phyloP scores from a whole-genome alignment of 2,797 vertebrate genomes.

The Monodelphis domestica region DNA sequence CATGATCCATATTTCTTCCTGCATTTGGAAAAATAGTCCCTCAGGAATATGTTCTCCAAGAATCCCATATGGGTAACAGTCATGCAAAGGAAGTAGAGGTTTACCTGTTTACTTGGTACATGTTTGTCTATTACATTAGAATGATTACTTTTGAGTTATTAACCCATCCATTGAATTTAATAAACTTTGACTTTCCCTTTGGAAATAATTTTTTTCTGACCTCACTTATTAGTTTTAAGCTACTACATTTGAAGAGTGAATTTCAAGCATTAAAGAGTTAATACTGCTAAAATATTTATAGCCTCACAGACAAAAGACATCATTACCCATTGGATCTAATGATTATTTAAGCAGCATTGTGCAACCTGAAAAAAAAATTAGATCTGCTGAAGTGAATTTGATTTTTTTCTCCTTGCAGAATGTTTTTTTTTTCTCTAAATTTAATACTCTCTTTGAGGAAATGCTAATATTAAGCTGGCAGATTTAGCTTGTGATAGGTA shows the following conservation, averaged over 20 bases:
- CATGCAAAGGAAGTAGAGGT: not conserved
- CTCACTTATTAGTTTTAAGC: not conserved
- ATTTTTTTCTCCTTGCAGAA: conserved; percentile 16
- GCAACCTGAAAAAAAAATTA: conserved; percentile 36
- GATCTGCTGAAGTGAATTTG: not conserved
- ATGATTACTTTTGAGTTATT: conserved; percentile 69
- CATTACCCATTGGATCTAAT: conserved; percentile 26
- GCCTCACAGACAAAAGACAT: conserved; percentile 7
- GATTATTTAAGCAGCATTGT: conserved; percentile 30
- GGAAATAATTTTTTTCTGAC: conserved; percentile 61
- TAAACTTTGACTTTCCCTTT: conserved; percentile 66
- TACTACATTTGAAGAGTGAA: conserved; percentile 26
- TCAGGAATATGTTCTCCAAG: not conserved
- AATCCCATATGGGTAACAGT: not conserved
- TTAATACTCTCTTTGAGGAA: conserved; percentile 28
- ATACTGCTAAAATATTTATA: conserved; percentile 47
- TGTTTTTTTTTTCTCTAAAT: conserved; percentile 32
- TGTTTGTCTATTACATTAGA: not conserved
- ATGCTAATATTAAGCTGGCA: conserved; percentile 45
- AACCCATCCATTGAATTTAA: conserved; percentile 56
- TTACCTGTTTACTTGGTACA: not conserved
- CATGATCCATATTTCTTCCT: not conserved
- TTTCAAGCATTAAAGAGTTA: conserved; percentile 30
- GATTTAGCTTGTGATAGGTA: conserved; percentile 27
- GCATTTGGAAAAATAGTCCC: not conserved